Conservation (phyloP, 2,888 invertebrate genomes). For the Dorcus parallelipipedus region DNA sequence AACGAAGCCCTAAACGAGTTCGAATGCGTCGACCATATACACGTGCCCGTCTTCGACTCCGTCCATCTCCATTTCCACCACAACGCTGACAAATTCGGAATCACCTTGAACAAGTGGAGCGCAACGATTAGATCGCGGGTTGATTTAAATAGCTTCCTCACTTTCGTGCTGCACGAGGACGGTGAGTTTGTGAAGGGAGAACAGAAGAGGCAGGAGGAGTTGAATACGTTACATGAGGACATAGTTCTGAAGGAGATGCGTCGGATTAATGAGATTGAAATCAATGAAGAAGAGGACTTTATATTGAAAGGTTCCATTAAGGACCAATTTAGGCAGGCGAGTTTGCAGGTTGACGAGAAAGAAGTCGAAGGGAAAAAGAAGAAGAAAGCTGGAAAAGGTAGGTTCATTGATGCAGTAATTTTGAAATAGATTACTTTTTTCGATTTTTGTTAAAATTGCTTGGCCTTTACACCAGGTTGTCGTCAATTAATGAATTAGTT, state of each 20-base stretch:
- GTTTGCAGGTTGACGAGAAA: background rate
- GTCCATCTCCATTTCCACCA: constrained; percentile 14
- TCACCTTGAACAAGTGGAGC: constrained; percentile 9
- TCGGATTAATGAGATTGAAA: background rate
- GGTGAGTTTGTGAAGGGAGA: constrained; percentile 2
- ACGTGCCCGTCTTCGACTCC: constrained; percentile 8
- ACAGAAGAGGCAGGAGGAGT: constrained; percentile 1
- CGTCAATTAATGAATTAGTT: too few relatives aligned
- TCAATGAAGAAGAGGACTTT: constrained; percentile 6
- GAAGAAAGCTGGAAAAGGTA: background rate
- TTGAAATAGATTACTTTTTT: too few relatives aligned
- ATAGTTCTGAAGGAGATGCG: constrained; percentile 3
- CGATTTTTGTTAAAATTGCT: too few relatives aligned
- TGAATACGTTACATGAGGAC: constrained; percentile 2
- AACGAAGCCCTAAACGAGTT: constrained; percentile 5
- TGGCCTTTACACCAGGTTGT: too few relatives aligned
- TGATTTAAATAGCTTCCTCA: constrained; percentile 10
- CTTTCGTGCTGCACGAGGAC: constrained; percentile 6
- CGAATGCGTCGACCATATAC: constrained; percentile 8
- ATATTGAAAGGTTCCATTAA: constrained; percentile 13
- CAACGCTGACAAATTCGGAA: constrained; percentile 15
- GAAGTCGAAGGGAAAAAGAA: constrained; percentile 4
- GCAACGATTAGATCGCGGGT: constrained; percentile 10
- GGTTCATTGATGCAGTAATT: too few relatives aligned
- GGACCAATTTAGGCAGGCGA: background rate